Evolutionary conservation across 2,113 vertebrate genomes (phyloP).

Genomic region (Pseudorhombus dupliciocellatus): DNA sequence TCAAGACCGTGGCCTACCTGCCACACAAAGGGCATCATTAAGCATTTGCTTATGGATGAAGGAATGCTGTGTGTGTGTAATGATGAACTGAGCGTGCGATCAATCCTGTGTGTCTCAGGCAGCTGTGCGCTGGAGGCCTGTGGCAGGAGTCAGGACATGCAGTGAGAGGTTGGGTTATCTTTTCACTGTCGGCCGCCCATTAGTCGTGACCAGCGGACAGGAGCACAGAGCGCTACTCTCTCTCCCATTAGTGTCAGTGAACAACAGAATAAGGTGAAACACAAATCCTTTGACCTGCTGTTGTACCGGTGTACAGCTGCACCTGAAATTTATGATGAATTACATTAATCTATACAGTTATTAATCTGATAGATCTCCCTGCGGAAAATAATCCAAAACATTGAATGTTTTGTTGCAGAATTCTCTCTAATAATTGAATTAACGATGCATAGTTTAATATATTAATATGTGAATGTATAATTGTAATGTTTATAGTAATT

Average conservation of each 20-base stretch:
- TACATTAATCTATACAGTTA: too few relatives aligned
- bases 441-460: too few relatives aligned
- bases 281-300: not conserved
- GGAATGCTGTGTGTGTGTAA: conserved; percentile 30
- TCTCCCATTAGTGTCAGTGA: conserved; percentile 12
- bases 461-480: too few relatives aligned
- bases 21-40: conserved; percentile 67
- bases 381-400: too few relatives aligned
- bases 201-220: not conserved
- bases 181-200: conserved; percentile 18
- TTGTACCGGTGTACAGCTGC: not conserved
- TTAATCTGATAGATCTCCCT: too few relatives aligned
- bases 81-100: conserved; percentile 44
- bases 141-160: conserved; percentile 12
- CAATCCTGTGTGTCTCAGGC: conserved; percentile 18
- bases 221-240: not conserved
- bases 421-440: too few relatives aligned
- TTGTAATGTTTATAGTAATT: too few relatives aligned
- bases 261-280: not conserved
- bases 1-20: conserved; percentile 59
- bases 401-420: too few relatives aligned
- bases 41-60: conserved; percentile 64
- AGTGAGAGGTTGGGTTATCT: conserved; percentile 12
- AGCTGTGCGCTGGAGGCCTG: conserved; percentile 4
- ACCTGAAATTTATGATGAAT: not conserved